Evolutionary conservation across 2,888 invertebrate species (phyloP), one percentile per base, ranked within the genome.

Genomic region (Amiota communis): DNA sequence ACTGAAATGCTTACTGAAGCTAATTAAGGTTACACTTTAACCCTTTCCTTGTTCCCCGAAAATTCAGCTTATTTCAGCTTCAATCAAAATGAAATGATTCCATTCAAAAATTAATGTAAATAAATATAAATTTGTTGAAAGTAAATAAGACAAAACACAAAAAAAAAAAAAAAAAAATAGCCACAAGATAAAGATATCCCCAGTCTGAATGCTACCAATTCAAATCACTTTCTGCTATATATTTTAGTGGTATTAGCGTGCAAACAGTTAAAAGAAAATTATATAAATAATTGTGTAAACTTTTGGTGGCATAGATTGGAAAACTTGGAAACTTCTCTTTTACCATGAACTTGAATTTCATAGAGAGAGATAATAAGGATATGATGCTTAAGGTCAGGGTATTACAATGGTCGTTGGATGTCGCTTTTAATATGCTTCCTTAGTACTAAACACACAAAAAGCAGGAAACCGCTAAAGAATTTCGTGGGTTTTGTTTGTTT

Each of bases 71-170:
- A 36, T 36, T 36, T 36, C 36, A 36, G 36, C 36, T 36, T 36
- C 2, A 36, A 36, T 36, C 12, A 59, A 59, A 59, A 20, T 59
- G 12, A 59, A 59, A 59, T 17, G 20, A n/a, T 23, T 8, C 12
- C 20, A 59, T 9, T 17, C 20, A 59, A 59, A 59, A 8, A 53
- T 59, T 11, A 59, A 59, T 59, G 59, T 20, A 59, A 59, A 59
- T 17, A 59, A 59, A 59, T 20, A 59, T 59, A 59, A 36, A 59
- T 59, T 59, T 59, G 15, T 8, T 59, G 12, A 20, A n/a, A 59
- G 20, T 15, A 15, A 59, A 59, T 17, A 0, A 59, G 2, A 59
- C 15, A 59, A 59, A 17, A n/a, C n/a, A n/a, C n/a, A n/a, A n/a
- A n/a, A n/a, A n/a, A n/a, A n/a, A n/a, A n/a, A n/a, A n/a, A n/a